These are phyloP conservation scores for Centrocercus urophasianus DNA, from an alignment of 2,113 vertebrate species.

Conservation along the genomic window DNA sequence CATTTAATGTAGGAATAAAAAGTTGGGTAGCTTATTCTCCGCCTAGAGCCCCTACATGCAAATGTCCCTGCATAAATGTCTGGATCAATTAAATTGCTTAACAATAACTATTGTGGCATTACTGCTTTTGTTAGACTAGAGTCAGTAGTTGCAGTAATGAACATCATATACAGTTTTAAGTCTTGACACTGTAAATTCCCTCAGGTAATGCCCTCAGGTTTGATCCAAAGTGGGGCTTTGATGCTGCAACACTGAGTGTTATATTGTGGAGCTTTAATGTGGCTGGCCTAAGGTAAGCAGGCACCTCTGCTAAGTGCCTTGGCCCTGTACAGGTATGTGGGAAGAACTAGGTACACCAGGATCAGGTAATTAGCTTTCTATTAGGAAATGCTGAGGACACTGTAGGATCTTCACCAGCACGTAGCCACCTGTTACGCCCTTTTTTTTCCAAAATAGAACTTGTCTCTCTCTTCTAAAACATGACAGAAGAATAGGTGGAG, in stretches of 20 bases:
- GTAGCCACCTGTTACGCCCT: constrained; percentile 57
- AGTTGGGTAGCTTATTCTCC: constrained; percentile 27
- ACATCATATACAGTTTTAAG: constrained; percentile 24
- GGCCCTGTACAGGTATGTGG: constrained; percentile 45
- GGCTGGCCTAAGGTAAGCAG: constrained; percentile 64
- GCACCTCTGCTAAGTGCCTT: constrained; percentile 50
- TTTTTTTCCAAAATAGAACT: constrained; percentile 32
- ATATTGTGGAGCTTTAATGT: constrained; percentile 64
- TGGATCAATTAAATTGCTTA: constrained; percentile 65
- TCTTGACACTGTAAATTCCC: constrained; percentile 65
- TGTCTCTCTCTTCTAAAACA: constrained; percentile 7
- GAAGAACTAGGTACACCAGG: constrained; percentile 16
- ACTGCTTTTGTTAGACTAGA: constrained; percentile 45
- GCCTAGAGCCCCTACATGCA: constrained; percentile 30
- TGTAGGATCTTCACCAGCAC: constrained; percentile 52
- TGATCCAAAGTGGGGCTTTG: constrained; percentile 53
- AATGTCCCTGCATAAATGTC: constrained; percentile 57
- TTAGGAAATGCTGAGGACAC: constrained; percentile 67
- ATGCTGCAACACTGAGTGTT: constrained; percentile 60
- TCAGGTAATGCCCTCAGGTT: constrained; percentile 39
- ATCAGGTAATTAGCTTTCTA: constrained; percentile 28
- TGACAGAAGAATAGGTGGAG: constrained; percentile 43
- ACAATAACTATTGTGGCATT: constrained; percentile 58
- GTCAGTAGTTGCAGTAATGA: constrained; percentile 59
- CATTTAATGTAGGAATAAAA: constrained; percentile 63